Evolutionary conservation across 2,797 vertebrate species (phyloP).

Genomic region (Loris lydekkerianus): DNA sequence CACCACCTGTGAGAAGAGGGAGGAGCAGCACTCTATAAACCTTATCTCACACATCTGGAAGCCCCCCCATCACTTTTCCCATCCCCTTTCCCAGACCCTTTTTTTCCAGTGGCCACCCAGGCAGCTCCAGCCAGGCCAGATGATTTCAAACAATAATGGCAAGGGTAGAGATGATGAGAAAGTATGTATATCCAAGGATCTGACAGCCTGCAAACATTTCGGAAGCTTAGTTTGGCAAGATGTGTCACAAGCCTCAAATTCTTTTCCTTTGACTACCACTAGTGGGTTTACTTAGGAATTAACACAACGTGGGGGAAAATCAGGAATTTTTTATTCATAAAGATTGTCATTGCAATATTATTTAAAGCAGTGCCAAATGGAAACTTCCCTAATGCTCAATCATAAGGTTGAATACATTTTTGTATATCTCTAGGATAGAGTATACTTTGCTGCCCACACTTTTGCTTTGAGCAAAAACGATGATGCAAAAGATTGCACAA

Average conservation of each 20-base stretch:
- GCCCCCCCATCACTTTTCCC: not conserved
- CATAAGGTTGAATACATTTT: constrained; percentile 2
- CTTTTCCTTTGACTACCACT: not conserved
- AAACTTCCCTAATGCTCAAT: not conserved
- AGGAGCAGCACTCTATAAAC: not conserved
- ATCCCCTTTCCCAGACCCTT: not conserved
- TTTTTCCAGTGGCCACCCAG: not conserved
- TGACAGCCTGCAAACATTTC: not conserved
- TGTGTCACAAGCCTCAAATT: not conserved
- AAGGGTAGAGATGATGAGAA: not conserved
- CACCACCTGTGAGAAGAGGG: not conserved
- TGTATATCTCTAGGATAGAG: not conserved
- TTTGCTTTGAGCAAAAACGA: not conserved
- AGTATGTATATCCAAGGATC: not conserved
- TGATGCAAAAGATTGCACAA: not conserved
- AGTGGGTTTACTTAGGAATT: constrained; percentile 22
- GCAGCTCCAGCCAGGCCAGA: not conserved
- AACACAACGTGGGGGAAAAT: not conserved
- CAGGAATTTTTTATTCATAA: not conserved
- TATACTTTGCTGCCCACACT: not conserved
- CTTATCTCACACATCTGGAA: not conserved
- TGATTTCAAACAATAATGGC: constrained; percentile 22
- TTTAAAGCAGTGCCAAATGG: not conserved
- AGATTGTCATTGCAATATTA: not conserved
- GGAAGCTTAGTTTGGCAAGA: not conserved